Percentiles rank a stretch among this genome's conserved stretches.
These are phyloP conservation scores for Ctena decussata DNA, from an alignment of 2,888 invertebrate genomes.

Conservation along the genomic window DNA sequence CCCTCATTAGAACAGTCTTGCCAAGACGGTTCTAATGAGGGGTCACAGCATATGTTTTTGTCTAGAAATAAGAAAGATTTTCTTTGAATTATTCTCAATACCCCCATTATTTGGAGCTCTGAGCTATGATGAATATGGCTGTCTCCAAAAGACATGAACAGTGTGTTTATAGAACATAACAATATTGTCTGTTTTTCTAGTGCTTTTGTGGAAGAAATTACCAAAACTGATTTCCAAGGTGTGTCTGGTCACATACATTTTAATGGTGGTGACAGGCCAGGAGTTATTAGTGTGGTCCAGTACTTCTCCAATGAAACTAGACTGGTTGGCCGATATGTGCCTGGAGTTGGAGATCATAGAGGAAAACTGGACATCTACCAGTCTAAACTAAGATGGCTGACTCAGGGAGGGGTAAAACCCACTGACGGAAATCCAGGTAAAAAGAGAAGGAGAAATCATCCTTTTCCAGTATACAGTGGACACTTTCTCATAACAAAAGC, in stretches of 20 bases:
- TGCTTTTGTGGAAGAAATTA: slow-evolving; percentile 90
- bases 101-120: no score
- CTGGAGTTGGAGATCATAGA: slow-evolving; percentile 70
- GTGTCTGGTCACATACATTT: slow-evolving; percentile 92
- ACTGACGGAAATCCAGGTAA: slow-evolving; percentile 88
- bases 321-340: slow-evolving; percentile 84
- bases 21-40: no score
- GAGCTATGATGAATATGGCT: no score
- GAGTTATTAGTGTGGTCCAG: slow-evolving; percentile 86
- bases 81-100: no score
- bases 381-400: slow-evolving; percentile 90
- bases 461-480: no score
- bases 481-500: no score
- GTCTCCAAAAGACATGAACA: no score
- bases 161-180: no score
- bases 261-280: slow-evolving; percentile 90
- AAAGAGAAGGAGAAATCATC: no score
- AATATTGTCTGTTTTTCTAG: slow-evolving; percentile 87
- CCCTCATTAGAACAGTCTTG: no score
- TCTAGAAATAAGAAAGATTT: no score
- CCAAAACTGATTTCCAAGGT: slow-evolving; percentile 91
- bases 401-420: slow-evolving; percentile 89
- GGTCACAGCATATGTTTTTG: no score
- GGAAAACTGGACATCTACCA: slow-evolving; percentile 87
- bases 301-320: slow-evolving; percentile 82